Evolutionary conservation across 2,797 vertebrate species (phyloP).

Genomic region (Amphiprion clarkii): DNA sequence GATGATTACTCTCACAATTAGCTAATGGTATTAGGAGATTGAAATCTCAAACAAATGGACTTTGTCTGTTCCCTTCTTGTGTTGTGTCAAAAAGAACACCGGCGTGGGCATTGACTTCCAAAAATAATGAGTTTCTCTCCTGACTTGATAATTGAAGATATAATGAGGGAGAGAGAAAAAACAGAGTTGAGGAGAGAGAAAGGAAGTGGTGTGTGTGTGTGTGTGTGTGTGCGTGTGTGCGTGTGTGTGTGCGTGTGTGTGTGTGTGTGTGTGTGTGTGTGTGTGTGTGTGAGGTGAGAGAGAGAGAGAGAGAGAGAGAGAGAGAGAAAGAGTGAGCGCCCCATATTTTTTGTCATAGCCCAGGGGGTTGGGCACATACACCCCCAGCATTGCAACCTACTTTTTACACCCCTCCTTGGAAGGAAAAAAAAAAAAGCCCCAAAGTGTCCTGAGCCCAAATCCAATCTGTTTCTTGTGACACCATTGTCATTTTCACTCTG

Average conservation of each 20-base stretch:
- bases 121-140: conserved; percentile 78
- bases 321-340: conserved; percentile 54
- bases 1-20: conserved; percentile 62
- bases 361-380: conserved; percentile 72
- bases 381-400: conserved; percentile 84
- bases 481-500: conserved; percentile 61
- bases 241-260: conserved; percentile 26
- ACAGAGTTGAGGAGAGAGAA: conserved; percentile 48
- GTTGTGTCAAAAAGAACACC: conserved; percentile 70
- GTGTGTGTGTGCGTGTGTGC: conserved; percentile 18
- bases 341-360: conserved; percentile 82
- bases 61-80: conserved; percentile 77
- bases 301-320: neutral
- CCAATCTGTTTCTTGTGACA: conserved; percentile 80
- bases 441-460: conserved; percentile 72
- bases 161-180: conserved; percentile 61
- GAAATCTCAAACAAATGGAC: conserved; percentile 57
- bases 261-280: conserved; percentile 15
- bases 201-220: conserved; percentile 30
- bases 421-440: conserved; percentile 38
- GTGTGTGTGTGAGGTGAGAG: too few species aligned
- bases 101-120: conserved; percentile 54
- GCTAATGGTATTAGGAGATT: conserved; percentile 67
- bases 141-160: conserved; percentile 78
- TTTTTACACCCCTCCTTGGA: conserved; percentile 70